Percentiles rank a stretch among this genome's conserved stretches.
These are phyloP conservation scores for Andricus quercusramuli DNA, from an alignment of 2,888 invertebrate genomes.

Conservation along the genomic window DNA sequence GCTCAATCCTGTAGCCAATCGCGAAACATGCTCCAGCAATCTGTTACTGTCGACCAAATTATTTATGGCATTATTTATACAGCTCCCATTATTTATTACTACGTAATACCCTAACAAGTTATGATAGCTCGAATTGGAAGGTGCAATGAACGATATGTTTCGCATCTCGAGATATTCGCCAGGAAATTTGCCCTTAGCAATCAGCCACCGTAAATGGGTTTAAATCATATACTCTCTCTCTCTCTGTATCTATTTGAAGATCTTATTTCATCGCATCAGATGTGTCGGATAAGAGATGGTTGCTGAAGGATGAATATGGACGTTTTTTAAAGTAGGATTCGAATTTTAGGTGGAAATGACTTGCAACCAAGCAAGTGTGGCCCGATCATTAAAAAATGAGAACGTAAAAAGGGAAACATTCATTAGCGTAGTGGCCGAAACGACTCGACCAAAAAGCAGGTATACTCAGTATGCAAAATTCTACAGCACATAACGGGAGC, in stretches of 20 bases:
- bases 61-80: conserved; percentile 33
- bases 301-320: not conserved
- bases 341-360: not conserved
- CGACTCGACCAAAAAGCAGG: conserved; percentile 3
- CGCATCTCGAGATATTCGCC: not conserved
- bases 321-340: not conserved
- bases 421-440: not conserved
- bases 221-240: not conserved
- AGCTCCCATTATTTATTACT: conserved; percentile 52
- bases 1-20: conserved; percentile 3
- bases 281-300: not conserved
- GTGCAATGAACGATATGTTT: conserved; percentile 49
- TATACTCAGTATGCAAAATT: conserved; percentile 9
- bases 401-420: not conserved
- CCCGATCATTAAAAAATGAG: not conserved
- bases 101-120: conserved; percentile 54
- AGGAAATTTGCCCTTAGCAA: not conserved
- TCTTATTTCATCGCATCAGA: not conserved
- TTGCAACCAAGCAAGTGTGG: not conserved
- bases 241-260: not conserved
- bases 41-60: conserved; percentile 53
- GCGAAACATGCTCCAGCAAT: conserved; percentile 44
- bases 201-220: not conserved
- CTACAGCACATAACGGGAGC: conserved; percentile 43
- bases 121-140: conserved; percentile 56